Evolutionary conservation across 2,797 vertebrate species (phyloP).

Genomic region (Cephalopachus bancanus): DNA sequence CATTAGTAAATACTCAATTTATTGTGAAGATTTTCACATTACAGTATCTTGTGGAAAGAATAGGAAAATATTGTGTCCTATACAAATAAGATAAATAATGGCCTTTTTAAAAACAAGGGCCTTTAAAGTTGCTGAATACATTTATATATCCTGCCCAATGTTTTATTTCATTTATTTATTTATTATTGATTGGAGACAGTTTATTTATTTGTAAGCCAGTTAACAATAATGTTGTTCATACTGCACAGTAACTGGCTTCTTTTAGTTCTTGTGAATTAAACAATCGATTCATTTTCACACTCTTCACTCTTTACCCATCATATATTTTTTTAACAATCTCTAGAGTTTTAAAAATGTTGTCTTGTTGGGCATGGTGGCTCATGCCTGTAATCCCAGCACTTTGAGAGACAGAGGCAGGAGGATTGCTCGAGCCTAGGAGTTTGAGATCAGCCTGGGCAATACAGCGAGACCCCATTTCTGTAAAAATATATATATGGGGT

Average conservation of each 20-base stretch:
- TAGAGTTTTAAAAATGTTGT: constrained; percentile 41
- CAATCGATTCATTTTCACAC: not conserved
- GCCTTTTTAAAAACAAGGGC: not conserved
- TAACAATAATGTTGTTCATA: not conserved
- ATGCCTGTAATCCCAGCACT: no score
- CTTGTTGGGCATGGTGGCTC: not conserved
- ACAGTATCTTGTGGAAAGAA: constrained; percentile 17
- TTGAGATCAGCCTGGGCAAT: no score
- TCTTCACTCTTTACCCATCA: not conserved
- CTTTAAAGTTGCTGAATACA: constrained; percentile 30
- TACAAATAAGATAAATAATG: constrained; percentile 57
- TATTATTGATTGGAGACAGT: not conserved
- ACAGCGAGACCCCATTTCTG: no score
- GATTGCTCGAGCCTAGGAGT: no score
- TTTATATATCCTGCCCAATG: not conserved
- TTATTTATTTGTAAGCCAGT: constrained; percentile 22
- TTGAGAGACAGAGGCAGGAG: no score
- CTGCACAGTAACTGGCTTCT: not conserved
- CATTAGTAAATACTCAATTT: constrained; percentile 24
- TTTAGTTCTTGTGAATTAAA: constrained; percentile 3
- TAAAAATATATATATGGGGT: no score
- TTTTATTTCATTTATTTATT: not conserved
- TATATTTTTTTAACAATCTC: constrained; percentile 39
- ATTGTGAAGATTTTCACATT: constrained; percentile 53
- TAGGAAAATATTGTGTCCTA: constrained; percentile 49